phyloP scores from a whole-genome alignment of 2,888 invertebrate species.

The Eurytoma californica region DNA sequence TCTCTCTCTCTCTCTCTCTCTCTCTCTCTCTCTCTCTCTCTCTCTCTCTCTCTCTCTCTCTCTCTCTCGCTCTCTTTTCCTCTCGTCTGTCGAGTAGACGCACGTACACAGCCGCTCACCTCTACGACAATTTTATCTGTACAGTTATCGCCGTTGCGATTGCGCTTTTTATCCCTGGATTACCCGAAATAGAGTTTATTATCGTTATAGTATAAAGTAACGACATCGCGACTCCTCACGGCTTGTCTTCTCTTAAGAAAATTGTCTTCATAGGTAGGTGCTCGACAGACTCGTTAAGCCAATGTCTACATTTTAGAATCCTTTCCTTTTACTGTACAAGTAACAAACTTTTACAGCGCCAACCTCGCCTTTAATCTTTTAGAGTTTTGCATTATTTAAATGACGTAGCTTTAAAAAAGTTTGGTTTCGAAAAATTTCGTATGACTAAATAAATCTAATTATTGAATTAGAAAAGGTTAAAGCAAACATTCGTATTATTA shows the following conservation, averaged over 20 bases:
- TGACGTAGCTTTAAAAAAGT: not conserved
- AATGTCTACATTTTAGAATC: slow-evolving; percentile 7
- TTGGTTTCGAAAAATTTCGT: not conserved
- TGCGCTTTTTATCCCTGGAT: slow-evolving; percentile 22
- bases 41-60: too few relatives aligned
- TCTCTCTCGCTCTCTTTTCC: not conserved
- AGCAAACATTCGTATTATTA: too few relatives aligned
- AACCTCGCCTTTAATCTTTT: not conserved
- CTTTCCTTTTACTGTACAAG: too few relatives aligned
- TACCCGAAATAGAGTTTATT: slow-evolving; percentile 32
- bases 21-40: too few relatives aligned
- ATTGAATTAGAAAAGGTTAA: too few relatives aligned
- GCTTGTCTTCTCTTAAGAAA: slow-evolving; percentile 21
- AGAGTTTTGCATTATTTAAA: not conserved
- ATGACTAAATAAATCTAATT: too few relatives aligned
- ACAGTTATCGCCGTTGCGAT: slow-evolving; percentile 16
- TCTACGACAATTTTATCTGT: slow-evolving; percentile 10
- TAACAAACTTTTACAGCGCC: too few relatives aligned
- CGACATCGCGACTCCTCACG: not conserved
- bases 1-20: too few relatives aligned
- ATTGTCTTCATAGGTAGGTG: not conserved
- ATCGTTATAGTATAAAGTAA: slow-evolving; percentile 19
- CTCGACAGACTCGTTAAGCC: not conserved
- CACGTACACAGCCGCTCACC: slow-evolving; percentile 10
- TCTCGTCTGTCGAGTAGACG: not conserved